These are phyloP conservation scores for Uria aalge DNA, from an alignment of 2,113 vertebrate genomes.

Conservation along the genomic window DNA sequence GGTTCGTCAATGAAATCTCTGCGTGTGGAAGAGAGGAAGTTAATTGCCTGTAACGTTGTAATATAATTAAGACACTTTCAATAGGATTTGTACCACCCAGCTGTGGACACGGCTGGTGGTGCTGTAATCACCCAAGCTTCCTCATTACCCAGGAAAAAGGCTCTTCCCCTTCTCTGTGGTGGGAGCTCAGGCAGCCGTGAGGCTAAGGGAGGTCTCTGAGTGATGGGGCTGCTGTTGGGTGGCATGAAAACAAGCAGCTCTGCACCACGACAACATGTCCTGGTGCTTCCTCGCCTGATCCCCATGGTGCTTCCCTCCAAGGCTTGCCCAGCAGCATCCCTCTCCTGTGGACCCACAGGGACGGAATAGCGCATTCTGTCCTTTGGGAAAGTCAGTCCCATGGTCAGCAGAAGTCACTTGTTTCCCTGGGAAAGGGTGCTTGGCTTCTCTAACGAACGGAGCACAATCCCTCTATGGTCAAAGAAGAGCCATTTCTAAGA, in stretches of 20 bases:
- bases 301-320: not conserved
- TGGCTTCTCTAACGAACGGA: not conserved
- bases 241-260: not conserved
- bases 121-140: not conserved
- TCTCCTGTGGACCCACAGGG: not conserved
- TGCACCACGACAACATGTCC: accelerated
- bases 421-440: not conserved
- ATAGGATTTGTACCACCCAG: constrained; percentile 22
- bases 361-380: not conserved
- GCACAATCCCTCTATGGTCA: not conserved
- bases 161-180: not conserved
- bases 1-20: not conserved
- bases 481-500: not conserved
- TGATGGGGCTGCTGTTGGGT: not conserved
- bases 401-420: not conserved
- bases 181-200: not conserved
- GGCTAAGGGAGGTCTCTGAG: not conserved
- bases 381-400: not conserved
- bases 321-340: not conserved
- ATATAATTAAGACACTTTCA: not conserved
- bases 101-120: not conserved
- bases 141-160: not conserved
- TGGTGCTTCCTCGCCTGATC: not conserved
- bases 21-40: not conserved
- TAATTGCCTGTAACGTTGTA: constrained; percentile 30